Conservation (phyloP, 2,113 vertebrate genomes). For the Tetraodon nigroviridis region DNA sequence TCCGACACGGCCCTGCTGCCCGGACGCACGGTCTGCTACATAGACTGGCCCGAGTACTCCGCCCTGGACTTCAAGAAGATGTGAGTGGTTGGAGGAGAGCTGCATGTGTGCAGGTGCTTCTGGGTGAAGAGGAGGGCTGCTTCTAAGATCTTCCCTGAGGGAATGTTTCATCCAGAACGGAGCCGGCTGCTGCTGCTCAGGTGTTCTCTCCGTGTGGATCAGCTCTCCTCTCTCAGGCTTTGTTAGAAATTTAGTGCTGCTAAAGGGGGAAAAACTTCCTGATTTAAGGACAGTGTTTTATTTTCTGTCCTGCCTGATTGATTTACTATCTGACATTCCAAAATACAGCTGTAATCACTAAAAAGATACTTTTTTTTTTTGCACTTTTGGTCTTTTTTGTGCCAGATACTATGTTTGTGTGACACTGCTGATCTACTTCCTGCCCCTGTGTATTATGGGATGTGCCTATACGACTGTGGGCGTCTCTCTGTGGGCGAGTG, state of each 20-base stretch:
- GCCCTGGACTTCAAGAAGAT: slow-evolving; percentile 40
- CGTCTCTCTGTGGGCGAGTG: slow-evolving; percentile 46
- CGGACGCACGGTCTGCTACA: slow-evolving; percentile 50
- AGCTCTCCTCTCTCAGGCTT: not conserved
- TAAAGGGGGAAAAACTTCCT: slow-evolving; percentile 6
- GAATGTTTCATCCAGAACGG: slow-evolving; percentile 10
- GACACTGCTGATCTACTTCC: slow-evolving; percentile 50
- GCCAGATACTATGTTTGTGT: slow-evolving; percentile 48
- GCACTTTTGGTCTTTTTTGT: not conserved
- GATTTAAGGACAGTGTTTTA: not conserved
- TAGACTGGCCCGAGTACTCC: slow-evolving; percentile 56
- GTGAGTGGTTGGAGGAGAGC: slow-evolving; percentile 27
- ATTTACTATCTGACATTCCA: not conserved
- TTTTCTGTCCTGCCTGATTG: too few relatives aligned
- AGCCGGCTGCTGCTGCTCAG: slow-evolving; percentile 4
- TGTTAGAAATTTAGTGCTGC: not conserved
- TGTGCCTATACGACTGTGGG: slow-evolving; percentile 47
- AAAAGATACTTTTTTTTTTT: not conserved
- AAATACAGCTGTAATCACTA: not conserved
- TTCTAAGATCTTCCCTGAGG: not conserved
- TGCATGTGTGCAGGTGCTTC: not conserved
- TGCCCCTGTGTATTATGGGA: slow-evolving; percentile 55
- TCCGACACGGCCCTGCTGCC: slow-evolving; percentile 33
- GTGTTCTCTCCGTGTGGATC: not conserved
- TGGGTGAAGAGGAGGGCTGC: not conserved